Evolutionary conservation across 2,888 invertebrate species (phyloP).

Genomic region (Orthosia cruda): DNA sequence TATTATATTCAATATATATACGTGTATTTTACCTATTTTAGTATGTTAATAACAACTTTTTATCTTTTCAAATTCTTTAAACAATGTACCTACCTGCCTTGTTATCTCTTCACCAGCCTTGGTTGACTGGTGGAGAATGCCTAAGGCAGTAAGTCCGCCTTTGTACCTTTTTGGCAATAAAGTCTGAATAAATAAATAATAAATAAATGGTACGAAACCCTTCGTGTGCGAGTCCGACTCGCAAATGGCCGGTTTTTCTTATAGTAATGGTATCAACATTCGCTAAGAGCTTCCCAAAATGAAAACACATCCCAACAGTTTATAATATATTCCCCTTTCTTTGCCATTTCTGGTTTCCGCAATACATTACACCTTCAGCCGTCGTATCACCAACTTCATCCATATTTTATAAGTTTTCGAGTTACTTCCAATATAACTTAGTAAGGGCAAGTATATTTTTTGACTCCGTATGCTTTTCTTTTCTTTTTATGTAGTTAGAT

Average conservation of each 20-base stretch:
- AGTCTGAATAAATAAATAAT: too few relatives aligned
- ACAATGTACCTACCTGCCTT: too few relatives aligned
- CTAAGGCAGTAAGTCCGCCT: too few relatives aligned
- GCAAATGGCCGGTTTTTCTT: background rate
- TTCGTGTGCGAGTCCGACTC: too few relatives aligned
- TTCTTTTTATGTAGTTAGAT: slow-evolving; percentile 49
- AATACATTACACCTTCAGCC: slow-evolving; percentile 67
- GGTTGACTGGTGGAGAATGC: too few relatives aligned
- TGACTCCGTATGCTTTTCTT: slow-evolving; percentile 47
- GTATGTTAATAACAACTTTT: too few relatives aligned
- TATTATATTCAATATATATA: too few relatives aligned
- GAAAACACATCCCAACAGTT: slow-evolving; percentile 41
- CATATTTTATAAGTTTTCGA: slow-evolving; percentile 72
- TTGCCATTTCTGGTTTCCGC: slow-evolving; percentile 58
- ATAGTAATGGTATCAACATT: slow-evolving; percentile 11
- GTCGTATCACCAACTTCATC: slow-evolving; percentile 68
- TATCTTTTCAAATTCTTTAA: too few relatives aligned
- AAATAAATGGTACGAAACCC: too few relatives aligned
- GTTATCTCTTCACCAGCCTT: too few relatives aligned
- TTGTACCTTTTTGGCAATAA: too few relatives aligned
- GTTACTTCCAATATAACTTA: slow-evolving; percentile 68
- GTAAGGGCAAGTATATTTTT: slow-evolving; percentile 62
- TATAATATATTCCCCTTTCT: slow-evolving; percentile 58
- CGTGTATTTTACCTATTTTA: too few relatives aligned
- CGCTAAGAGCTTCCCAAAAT: slow-evolving; percentile 5